Base-by-base conservation (phyloP, 2,888 invertebrate species). In the Achlya flavicornis region DNA sequence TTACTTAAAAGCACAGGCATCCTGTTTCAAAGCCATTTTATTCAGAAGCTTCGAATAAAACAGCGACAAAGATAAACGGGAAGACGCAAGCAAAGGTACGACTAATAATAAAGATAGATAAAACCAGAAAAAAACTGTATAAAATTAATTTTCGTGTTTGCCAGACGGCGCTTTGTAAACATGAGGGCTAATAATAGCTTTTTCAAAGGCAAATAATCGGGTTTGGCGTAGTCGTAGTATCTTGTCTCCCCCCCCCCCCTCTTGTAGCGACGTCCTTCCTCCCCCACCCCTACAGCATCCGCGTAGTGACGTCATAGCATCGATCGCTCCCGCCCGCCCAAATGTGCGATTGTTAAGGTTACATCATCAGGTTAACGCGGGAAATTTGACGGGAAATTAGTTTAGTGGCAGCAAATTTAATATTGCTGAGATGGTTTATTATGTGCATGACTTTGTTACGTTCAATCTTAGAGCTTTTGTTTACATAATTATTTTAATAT, bases 301-400 rank as follows among this genome's bases (percentile, higher is more conserved):
- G 74, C 70, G 75, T 76, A 65, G 84, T 92, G 92, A 92, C 92
- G 92, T 92, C 91, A 92, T 70, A 79, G 80, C 82, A 92, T 92
- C 92, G 93, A 93, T 92, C 92, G 87, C 78, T 80, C 41, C 80
- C 80, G 53, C 53, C n/a, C 77, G 79, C 80, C 81, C 76, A 84
- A 87, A 82, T 77, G 79, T 80, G 81, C 81, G 79, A 79, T 76
- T 78, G 79, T 81, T 80, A 79, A 79, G 76, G 80, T 76, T 83
- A 82, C 32, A 53, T 38, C 57, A 71, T 69, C 65, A 64, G 46
- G 64, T 61, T 69, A 69, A 74, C 71, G 70, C 63, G 66, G 64
- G 67, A 71, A 73, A 78, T 69, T 71, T 65, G 65, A 67, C 70
- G 72, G 53, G 58, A 74, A 64, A 67, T 58, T 58, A 61, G 63